Conservation (phyloP, 64 coral and sea anemone genomes). For the Platygyra sinensis region DNA sequence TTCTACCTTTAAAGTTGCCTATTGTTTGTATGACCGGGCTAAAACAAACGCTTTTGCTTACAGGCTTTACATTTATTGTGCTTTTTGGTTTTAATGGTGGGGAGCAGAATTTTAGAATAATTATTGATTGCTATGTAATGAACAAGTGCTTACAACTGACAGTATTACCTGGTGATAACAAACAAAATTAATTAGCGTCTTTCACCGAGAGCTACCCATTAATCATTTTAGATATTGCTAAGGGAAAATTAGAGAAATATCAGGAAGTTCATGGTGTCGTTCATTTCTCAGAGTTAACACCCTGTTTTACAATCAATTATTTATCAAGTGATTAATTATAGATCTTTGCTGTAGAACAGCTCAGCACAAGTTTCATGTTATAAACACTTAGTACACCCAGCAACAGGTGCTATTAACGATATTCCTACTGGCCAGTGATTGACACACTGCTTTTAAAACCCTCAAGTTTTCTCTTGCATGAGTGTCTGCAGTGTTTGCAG, state of each 20-base stretch:
- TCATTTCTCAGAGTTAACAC: not conserved
- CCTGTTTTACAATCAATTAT: conserved; percentile 13
- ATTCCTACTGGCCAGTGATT: not conserved
- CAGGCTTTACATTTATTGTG: too few species aligned
- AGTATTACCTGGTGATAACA: too few species aligned
- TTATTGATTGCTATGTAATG: too few species aligned
- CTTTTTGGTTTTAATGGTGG: too few species aligned
- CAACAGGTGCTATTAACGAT: not conserved
- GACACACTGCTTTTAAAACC: not conserved
- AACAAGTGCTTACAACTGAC: too few species aligned
- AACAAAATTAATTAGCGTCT: too few species aligned
- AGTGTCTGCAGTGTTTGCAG: not conserved
- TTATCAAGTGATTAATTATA: conserved; percentile 11
- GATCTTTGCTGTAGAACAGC: not conserved
- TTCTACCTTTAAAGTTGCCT: too few species aligned
- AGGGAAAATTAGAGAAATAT: not conserved
- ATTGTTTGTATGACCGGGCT: too few species aligned
- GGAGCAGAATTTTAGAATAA: too few species aligned
- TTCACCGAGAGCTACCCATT: not conserved
- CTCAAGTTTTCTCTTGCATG: not conserved
- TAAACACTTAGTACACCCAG: not conserved
- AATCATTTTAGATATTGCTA: not conserved
- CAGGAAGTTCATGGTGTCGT: not conserved
- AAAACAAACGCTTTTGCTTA: too few species aligned
- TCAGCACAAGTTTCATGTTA: not conserved